phyloP scores from a whole-genome alignment of 2,888 invertebrate species.

The Pyrochroa serraticornis region DNA sequence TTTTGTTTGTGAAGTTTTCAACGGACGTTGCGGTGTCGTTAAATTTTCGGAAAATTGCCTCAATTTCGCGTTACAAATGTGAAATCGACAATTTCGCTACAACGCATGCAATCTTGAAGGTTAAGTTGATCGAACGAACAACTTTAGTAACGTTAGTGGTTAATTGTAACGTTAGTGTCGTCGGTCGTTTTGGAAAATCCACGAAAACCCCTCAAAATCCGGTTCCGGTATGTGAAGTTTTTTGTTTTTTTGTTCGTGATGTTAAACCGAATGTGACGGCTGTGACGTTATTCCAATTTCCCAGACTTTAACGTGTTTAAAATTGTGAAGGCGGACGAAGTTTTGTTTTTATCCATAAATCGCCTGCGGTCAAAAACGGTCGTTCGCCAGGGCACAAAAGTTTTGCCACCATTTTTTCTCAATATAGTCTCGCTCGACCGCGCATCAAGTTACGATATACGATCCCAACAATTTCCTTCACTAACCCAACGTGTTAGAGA shows the following conservation, averaged over 20 bases:
- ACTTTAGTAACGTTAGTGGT: too few species aligned
- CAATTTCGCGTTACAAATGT: not conserved
- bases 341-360: constrained; percentile 1
- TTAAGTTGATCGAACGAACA: too few species aligned
- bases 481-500: constrained; percentile 24
- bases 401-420: constrained; percentile 47
- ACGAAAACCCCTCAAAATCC: constrained; percentile 7
- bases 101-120: too few species aligned
- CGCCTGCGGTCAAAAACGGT: constrained; percentile 35
- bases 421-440: constrained; percentile 40
- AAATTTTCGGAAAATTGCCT: not conserved
- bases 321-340: not conserved
- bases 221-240: constrained; percentile 9
- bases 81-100: too few species aligned
- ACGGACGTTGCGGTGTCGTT: not conserved
- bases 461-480: constrained; percentile 5
- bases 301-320: not conserved
- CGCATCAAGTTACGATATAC: constrained; percentile 3
- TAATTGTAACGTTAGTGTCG: too few species aligned
- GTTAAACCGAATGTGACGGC: not conserved
- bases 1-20: constrained; percentile 20
- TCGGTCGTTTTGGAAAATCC: not conserved
- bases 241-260: not conserved
- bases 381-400: constrained; percentile 23
- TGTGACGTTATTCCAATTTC: not conserved